Evolutionary conservation across 2,113 vertebrate species (phyloP).

Genomic region (Rhombomys opimus): DNA sequence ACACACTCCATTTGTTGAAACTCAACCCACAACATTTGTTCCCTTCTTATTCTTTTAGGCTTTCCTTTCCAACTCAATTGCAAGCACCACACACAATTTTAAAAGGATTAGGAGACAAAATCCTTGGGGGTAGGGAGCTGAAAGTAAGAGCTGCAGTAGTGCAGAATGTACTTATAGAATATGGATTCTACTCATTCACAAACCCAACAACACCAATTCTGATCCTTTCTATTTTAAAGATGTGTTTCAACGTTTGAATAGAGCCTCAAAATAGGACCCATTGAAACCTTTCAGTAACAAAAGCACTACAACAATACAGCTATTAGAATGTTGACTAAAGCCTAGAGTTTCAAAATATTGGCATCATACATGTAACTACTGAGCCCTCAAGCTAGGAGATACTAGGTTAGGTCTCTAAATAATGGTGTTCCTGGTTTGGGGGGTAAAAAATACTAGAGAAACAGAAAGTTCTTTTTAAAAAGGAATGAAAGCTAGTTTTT

Average conservation of each 20-base stretch:
- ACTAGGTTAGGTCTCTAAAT: slow-evolving; percentile 63
- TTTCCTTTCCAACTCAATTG: slow-evolving; percentile 49
- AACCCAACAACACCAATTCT: slow-evolving; percentile 74
- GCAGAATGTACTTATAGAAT: slow-evolving; percentile 36
- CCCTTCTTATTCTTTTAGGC: slow-evolving; percentile 18
- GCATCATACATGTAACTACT: slow-evolving; percentile 39
- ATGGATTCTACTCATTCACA: slow-evolving; percentile 74
- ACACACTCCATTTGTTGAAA: slow-evolving; percentile 55
- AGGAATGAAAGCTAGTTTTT: slow-evolving; percentile 56
- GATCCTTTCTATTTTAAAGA: slow-evolving; percentile 76
- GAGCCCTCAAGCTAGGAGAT: slow-evolving; percentile 54
- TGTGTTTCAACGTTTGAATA: slow-evolving; percentile 73
- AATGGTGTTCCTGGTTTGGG: slow-evolving; percentile 62
- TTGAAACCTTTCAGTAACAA: slow-evolving; percentile 74
- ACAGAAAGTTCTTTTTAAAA: slow-evolving; percentile 60
- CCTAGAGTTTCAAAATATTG: slow-evolving; percentile 75
- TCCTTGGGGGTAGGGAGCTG: not conserved
- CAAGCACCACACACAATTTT: slow-evolving; percentile 49
- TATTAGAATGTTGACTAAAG: slow-evolving; percentile 76
- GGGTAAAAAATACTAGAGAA: slow-evolving; percentile 26
- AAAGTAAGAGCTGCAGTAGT: slow-evolving; percentile 37
- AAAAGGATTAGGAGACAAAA: slow-evolving; percentile 47
- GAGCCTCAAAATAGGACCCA: slow-evolving; percentile 71
- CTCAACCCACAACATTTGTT: not conserved
- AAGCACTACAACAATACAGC: slow-evolving; percentile 65